Conservation (phyloP, 2,797 vertebrate species). For the Danio albolineatus region DNA sequence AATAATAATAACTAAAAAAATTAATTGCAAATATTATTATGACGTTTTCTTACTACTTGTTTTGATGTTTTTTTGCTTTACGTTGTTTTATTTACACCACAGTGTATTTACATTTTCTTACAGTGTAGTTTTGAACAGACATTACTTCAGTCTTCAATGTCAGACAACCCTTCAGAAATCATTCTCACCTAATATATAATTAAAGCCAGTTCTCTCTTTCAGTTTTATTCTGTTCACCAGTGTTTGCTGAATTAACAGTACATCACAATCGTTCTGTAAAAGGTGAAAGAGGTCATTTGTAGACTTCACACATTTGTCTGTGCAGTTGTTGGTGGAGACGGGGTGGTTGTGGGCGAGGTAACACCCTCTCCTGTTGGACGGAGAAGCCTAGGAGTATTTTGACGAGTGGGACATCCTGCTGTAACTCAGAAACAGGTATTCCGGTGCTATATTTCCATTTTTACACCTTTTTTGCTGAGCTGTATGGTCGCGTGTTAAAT, state of each 20-base stretch:
- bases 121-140: no score
- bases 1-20: no score
- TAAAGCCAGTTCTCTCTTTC: no score
- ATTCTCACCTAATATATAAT: neutral
- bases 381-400: conserved; percentile 83
- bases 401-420: conserved; percentile 79
- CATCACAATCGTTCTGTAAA: neutral
- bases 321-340: conserved; percentile 89
- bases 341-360: conserved; percentile 81
- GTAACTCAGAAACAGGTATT: conserved; percentile 88
- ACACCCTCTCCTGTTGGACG: conserved; percentile 71
- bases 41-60: no score
- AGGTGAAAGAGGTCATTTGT: neutral
- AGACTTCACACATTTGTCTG: conserved; percentile 34
- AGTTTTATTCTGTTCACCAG: neutral
- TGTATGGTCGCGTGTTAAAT: conserved; percentile 20
- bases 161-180: neutral
- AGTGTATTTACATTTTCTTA: no score
- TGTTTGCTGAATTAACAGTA: neutral
- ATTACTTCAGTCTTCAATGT: neutral
- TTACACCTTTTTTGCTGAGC: conserved; percentile 27
- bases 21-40: no score
- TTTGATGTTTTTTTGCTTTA: no score
- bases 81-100: no score
- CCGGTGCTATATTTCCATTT: conserved; percentile 18